Conservation (phyloP, 2,113 vertebrate species). For the Lynx canadensis region DNA sequence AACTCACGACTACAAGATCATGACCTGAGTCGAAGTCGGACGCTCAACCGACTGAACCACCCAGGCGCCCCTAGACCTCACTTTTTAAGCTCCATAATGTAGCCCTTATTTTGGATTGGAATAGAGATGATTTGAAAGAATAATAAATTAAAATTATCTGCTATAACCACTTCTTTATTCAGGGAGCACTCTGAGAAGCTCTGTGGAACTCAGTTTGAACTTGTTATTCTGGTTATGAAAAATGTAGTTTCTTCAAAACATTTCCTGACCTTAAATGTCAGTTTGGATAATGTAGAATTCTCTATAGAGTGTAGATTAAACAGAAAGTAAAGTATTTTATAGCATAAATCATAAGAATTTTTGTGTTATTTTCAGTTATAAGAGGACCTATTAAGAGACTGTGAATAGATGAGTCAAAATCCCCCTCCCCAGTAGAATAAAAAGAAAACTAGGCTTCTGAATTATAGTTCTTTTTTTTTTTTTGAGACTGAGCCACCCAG, state of each 20-base stretch:
- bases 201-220: not conserved
- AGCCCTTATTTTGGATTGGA: not conserved
- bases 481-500: no score
- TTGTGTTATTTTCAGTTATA: not conserved
- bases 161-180: not conserved
- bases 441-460: not conserved
- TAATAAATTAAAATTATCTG: not conserved
- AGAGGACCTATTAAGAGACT: not conserved
- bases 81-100: not conserved
- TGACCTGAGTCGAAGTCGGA: no score
- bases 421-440: not conserved
- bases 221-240: not conserved
- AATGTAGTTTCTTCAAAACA: not conserved
- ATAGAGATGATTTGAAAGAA: not conserved
- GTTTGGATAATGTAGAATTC: not conserved
- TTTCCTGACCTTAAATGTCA: conserved; percentile 14
- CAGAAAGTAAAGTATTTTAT: conserved; percentile 20
- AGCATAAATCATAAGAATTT: not conserved
- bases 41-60: no score
- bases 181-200: not conserved
- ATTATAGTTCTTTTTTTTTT: not conserved
- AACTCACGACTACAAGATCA: no score
- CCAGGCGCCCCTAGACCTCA: not conserved
- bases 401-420: not conserved
- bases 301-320: not conserved